Evolutionary conservation across 2,888 invertebrate species (phyloP).

Genomic region (Caenorhabditis sp.): DNA sequence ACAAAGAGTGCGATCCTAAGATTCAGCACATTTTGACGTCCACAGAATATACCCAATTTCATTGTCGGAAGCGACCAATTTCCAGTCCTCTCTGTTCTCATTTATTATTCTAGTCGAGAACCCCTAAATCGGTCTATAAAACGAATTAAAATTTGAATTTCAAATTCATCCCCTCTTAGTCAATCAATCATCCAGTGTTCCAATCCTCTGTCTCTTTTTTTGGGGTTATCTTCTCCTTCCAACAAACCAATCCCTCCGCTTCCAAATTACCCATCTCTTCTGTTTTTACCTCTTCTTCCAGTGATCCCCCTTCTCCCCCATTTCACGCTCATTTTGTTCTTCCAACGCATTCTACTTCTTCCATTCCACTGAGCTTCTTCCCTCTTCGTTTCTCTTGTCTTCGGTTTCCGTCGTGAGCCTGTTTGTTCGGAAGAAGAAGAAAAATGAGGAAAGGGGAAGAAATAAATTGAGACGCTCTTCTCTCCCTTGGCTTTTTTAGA

Average conservation of each 20-base stretch:
- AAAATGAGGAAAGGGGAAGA: conserved; percentile 11
- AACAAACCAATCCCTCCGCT: neutral
- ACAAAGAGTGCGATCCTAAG: no score
- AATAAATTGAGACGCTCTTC: conserved; percentile 29
- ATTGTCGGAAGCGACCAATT: neutral
- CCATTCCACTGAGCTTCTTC: neutral
- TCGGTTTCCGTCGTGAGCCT: neutral
- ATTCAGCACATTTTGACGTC: no score
- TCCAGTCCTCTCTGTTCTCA: neutral
- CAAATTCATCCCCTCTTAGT: conserved; percentile 1
- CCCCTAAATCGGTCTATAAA: neutral
- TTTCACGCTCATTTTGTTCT: conserved; percentile 34
- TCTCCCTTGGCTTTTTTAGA: neutral
- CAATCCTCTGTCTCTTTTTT: neutral
- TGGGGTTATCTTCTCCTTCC: neutral
- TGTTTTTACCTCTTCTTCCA: conserved; percentile 5
- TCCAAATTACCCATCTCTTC: neutral
- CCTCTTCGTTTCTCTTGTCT: conserved; percentile 1
- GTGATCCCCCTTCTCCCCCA: neutral
- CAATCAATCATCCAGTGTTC: neutral
- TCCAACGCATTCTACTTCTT: conserved; percentile 4
- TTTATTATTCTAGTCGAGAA: neutral
- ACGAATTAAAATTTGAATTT: conserved; percentile 6
- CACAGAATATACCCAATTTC: no score
- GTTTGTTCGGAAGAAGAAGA: conserved; percentile 21